Evolutionary conservation across 1,140 invertebrate genomes (phyloP), one percentile per base, ranked within the genome.

Genomic region (Trypoxylus dichotomus): DNA sequence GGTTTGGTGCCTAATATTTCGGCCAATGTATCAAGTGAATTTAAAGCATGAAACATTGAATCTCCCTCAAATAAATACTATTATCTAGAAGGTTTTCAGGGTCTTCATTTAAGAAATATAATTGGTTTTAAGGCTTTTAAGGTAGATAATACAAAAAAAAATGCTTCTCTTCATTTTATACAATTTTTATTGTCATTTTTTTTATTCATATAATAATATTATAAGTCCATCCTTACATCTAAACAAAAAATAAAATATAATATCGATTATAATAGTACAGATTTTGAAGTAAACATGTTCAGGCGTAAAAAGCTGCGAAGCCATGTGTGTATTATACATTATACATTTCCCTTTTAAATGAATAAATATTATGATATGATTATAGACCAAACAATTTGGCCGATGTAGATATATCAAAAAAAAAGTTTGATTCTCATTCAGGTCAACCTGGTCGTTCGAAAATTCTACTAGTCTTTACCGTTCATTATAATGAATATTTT

Each of bases 341-440:
- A n/a, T 19, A 19, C 15, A 19, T 54, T 6, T 54, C 19, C 19
- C n/a, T 54, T 54, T 19, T 54, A 19, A 54, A 54, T 54, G 15
- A 54, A 54, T 54, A 54, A 54, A 54, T 54, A 54, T 54, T 54
- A 54, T n/a, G 47, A 54, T 54, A 54, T 54, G 47, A 54, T 15
- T 54, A 54, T 54, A 54, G 47, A 54, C 47, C 47, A 54, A 54
- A 19, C 15, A 54, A 54, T 54, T 54, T 54, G 47, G 47, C 47
- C 47, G 47, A 19, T 54, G 47, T 54, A 54, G 47, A 54, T 54
- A 54, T 54, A 54, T 54, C 32, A 54, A n/a, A 54, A 54, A 54
- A 54, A 54, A 54, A 19, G 47, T 54, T 54, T 54, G 15, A 54
- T 54, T 54, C 47, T 54, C 19, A n/a, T 6, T 54, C 47, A 54